These are phyloP conservation scores for Channallabes apus DNA, from an alignment of 2,797 vertebrate genomes.

Conservation along the genomic window DNA sequence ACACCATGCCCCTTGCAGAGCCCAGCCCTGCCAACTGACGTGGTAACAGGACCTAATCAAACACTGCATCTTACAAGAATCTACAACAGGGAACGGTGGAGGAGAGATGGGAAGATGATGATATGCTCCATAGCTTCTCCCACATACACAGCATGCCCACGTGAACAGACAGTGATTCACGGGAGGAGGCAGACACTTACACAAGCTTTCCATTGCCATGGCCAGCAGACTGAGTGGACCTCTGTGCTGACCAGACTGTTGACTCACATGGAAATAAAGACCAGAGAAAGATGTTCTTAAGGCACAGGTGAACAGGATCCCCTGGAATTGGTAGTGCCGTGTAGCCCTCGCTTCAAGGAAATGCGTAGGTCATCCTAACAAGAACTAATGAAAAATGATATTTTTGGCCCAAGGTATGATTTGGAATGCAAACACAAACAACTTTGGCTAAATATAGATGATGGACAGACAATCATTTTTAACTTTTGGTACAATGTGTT, in stretches of 20 bases:
- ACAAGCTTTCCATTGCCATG: slow-evolving; percentile 48
- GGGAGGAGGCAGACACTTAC: slow-evolving; percentile 42
- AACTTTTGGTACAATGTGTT: slow-evolving; percentile 11
- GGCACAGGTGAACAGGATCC: slow-evolving; percentile 15
- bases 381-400: slow-evolving; percentile 21
- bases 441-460: neutral
- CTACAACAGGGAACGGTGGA: slow-evolving; percentile 10
- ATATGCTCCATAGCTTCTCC: slow-evolving; percentile 40
- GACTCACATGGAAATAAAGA: slow-evolving; percentile 47
- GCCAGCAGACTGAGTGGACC: slow-evolving; percentile 44
- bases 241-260: slow-evolving; percentile 44
- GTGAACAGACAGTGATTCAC: slow-evolving; percentile 55
- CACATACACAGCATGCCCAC: slow-evolving; percentile 44
- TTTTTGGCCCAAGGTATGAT: slow-evolving; percentile 20
- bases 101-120: slow-evolving; percentile 29
- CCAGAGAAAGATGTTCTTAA: slow-evolving; percentile 37
- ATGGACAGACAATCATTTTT: slow-evolving; percentile 6
- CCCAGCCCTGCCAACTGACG: slow-evolving; percentile 55
- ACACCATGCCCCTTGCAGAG: slow-evolving; percentile 71
- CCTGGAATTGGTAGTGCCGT: neutral
- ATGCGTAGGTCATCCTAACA: neutral
- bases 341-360: neutral
- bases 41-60: slow-evolving; percentile 7
- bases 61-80: slow-evolving; percentile 9
- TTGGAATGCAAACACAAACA: neutral